Base-by-base conservation (phyloP, 1,140 invertebrate species). In the Cydia strobilella region DNA sequence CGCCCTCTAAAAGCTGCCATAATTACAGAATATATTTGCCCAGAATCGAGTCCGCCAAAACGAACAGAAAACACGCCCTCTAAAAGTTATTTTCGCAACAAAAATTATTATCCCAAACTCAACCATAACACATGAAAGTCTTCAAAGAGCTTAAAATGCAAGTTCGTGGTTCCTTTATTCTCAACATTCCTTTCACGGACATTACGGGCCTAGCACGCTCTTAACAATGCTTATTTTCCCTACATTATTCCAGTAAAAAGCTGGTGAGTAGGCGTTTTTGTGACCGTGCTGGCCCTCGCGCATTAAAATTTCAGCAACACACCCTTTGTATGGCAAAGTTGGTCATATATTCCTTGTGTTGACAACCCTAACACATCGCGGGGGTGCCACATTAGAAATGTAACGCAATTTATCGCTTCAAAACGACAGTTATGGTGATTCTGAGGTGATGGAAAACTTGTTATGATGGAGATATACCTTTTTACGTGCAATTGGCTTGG, bases 341-440 rank as follows among this genome's bases (percentile, higher is more conserved):
- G 73, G 73, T 48, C 73, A 59, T 74, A 74, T 74, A 74, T 74
- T 59, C 73, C 35, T 9, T 31, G 54, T 35, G 66, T 35, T 73
- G 72, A 75, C 77, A 78, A 48, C 62, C 71, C 72, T 74, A 75
- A 63, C 74, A 54, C n/a, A 20, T 62, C 62, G 73, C n/a, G 71
- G 77, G 74, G 74, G 73, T 78, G 77, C 72, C 74, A 75, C 63
- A 75, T 77, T 75, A 75, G 74, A 76, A 76, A 63, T 76, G 75
- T 78, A 74, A 65, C 62, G 77, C 20, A 45, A 78, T 76, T 74
- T 76, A 78, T 76, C 31, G 35, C 72, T 72, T 31, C n/a, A 74
- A 76, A 39, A 39, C 72, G 71, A 74, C 62, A 74, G 82, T 86
- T 88, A 85, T 84, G 65, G 31, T 69, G 65, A 69, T 69, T 18